phyloP scores from a whole-genome alignment of 2,113 vertebrate species.

The Epinephelus moara region DNA sequence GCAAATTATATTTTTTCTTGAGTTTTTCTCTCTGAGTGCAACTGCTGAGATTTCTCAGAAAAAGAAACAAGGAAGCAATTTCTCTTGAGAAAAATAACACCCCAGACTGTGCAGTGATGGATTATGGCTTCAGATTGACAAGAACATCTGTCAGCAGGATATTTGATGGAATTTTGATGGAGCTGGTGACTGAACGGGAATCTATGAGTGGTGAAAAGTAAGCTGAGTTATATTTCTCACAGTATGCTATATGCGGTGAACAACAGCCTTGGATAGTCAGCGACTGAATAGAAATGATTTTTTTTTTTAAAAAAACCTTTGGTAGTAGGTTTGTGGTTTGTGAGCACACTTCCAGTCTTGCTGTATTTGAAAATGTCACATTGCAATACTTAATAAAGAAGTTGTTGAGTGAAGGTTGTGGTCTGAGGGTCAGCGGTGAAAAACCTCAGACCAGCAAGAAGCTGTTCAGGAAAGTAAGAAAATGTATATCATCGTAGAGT shows the following conservation, averaged over 20 bases:
- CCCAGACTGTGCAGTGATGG: conserved; percentile 45
- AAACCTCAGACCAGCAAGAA: background rate
- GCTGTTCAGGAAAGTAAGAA: too few species aligned
- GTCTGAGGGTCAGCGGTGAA: background rate
- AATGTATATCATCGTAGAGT: too few species aligned
- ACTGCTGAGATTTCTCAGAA: conserved; percentile 6
- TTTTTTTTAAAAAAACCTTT: background rate
- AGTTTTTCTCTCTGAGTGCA: background rate
- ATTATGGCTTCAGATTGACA: conserved; percentile 50
- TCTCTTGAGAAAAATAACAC: conserved; percentile 45
- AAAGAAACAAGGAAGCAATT: conserved; percentile 39
- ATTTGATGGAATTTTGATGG: conserved; percentile 62
- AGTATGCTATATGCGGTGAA: conserved; percentile 16
- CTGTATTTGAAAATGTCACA: conserved; percentile 16
- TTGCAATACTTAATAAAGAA: background rate
- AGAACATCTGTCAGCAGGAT: conserved; percentile 47
- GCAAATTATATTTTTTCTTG: conserved; percentile 11
- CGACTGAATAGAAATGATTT: conserved; percentile 24
- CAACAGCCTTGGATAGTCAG: conserved; percentile 9
- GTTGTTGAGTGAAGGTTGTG: background rate
- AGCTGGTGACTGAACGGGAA: conserved; percentile 13
- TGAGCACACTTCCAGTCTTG: background rate
- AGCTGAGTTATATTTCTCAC: conserved; percentile 30
- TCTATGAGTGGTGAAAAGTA: conserved; percentile 6
- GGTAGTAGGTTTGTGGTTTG: background rate